Evolutionary conservation across 2,888 invertebrate species (phyloP).

Genomic region (Platycheirus rosarum): DNA sequence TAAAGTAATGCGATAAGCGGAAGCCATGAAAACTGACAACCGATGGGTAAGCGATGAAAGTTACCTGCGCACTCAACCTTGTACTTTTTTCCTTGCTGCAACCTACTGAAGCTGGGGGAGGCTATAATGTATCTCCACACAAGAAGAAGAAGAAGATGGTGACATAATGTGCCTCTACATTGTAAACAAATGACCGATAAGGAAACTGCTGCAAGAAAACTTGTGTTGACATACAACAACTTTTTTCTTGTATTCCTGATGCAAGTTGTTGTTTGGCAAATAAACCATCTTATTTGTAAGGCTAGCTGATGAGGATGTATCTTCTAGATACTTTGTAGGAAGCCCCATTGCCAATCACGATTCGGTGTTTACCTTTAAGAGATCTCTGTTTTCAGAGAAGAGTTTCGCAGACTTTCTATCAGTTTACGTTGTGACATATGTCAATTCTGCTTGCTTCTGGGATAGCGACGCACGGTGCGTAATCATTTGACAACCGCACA

Average conservation of each 20-base stretch:
- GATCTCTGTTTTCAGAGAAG: conserved; percentile 18
- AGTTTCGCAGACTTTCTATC: conserved; percentile 58
- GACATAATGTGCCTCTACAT: conserved; percentile 50
- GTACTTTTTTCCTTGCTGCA: conserved; percentile 32
- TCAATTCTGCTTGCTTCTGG: conserved; percentile 53
- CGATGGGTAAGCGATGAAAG: conserved; percentile 67
- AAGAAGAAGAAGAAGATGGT: conserved; percentile 26
- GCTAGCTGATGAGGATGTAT: conserved; percentile 36
- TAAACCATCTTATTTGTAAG: conserved; percentile 23
- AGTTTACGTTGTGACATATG: conserved; percentile 59
- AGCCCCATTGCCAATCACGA: conserved; percentile 22
- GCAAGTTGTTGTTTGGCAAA: conserved; percentile 51
- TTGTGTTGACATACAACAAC: conserved; percentile 41
- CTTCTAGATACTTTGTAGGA: conserved; percentile 23
- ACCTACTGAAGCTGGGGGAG: conserved; percentile 7
- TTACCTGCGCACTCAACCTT: conserved; percentile 70
- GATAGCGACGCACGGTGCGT: background rate
- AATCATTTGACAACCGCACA: conserved; percentile 51
- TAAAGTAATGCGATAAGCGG: conserved; percentile 66
- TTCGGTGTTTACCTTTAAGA: conserved; percentile 45
- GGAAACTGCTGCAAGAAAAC: conserved; percentile 28
- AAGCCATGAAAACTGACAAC: conserved; percentile 64
- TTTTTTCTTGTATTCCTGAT: conserved; percentile 25
- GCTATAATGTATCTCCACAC: conserved; percentile 18
- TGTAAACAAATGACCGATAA: conserved; percentile 62